Percentiles rank a stretch among this genome's conserved stretches.
These are phyloP conservation scores for Speoplatyrhinus poulsoni DNA, from an alignment of 2,113 vertebrate genomes.

Conservation along the genomic window DNA sequence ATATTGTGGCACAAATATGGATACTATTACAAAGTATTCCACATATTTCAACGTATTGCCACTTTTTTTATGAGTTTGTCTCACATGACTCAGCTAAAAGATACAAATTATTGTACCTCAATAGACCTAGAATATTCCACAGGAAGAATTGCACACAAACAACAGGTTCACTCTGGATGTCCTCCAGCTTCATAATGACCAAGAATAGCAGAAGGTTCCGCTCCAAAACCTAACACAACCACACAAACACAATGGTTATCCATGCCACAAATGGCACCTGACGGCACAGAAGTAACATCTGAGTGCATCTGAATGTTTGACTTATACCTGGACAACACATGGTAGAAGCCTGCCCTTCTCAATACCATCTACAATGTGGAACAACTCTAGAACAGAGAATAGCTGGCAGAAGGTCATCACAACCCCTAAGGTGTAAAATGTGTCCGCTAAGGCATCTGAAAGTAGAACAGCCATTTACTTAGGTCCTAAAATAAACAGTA, in stretches of 20 bases:
- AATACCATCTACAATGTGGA: constrained; percentile 85
- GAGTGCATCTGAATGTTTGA: constrained; percentile 5
- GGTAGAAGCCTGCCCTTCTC: constrained; percentile 83
- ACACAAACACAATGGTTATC: neutral
- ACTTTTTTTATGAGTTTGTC: too few relatives aligned
- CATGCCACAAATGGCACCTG: too few relatives aligned
- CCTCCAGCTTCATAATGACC: constrained; percentile 87
- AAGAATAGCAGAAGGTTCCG: constrained; percentile 86
- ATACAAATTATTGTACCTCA: constrained; percentile 79
- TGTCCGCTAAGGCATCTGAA: constrained; percentile 81
- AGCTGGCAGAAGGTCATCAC: constrained; percentile 90
- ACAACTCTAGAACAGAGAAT: constrained; percentile 85
- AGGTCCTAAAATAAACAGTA: neutral
- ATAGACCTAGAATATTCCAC: constrained; percentile 88
- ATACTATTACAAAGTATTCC: too few relatives aligned
- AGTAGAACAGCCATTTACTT: neutral
- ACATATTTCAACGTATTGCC: too few relatives aligned
- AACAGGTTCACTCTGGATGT: constrained; percentile 86
- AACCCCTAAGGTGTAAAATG: constrained; percentile 88
- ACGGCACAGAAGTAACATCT: neutral
- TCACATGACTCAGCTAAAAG: neutral
- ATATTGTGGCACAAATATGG: too few relatives aligned
- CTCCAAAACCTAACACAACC: constrained; percentile 80
- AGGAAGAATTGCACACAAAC: constrained; percentile 89
- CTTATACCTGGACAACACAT: constrained; percentile 83